phyloP scores from a whole-genome alignment of 1,140 invertebrate species.

The Spodoptera frugiperda region DNA sequence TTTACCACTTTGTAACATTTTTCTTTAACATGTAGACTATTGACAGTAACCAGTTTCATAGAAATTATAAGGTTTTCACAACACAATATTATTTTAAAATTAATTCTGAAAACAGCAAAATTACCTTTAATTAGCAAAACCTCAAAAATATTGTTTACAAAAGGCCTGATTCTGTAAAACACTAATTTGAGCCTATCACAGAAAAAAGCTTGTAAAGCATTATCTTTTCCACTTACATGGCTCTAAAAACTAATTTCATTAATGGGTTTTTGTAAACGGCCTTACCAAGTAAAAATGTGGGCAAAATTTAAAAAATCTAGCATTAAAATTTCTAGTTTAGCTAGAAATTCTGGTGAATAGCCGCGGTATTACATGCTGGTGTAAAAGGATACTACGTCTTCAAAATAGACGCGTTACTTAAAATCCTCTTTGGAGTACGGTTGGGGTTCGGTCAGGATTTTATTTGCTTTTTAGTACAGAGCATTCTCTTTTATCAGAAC shows the following conservation, averaged over 20 bases:
- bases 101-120: too few relatives aligned
- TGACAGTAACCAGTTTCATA: too few relatives aligned
- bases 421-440: background rate
- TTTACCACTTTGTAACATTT: too few relatives aligned
- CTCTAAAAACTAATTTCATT: constrained; percentile 26
- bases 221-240: too few relatives aligned
- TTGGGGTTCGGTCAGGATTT: background rate
- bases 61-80: too few relatives aligned
- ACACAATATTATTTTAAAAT: too few relatives aligned
- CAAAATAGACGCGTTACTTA: constrained; percentile 19
- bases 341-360: constrained; percentile 4
- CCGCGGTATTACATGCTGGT: background rate
- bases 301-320: constrained; percentile 7
- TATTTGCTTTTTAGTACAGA: constrained; percentile 3
- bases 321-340: constrained; percentile 15
- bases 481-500: background rate
- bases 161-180: too few relatives aligned
- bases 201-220: background rate
- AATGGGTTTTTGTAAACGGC: constrained; percentile 19
- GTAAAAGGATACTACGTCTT: constrained; percentile 32
- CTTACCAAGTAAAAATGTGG: background rate
- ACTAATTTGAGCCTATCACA: too few relatives aligned
- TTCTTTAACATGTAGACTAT: too few relatives aligned
- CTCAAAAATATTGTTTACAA: too few relatives aligned
- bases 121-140: too few relatives aligned